phyloP scores from a whole-genome alignment of 2,888 invertebrate species.

The Cantharis flavilabris region DNA sequence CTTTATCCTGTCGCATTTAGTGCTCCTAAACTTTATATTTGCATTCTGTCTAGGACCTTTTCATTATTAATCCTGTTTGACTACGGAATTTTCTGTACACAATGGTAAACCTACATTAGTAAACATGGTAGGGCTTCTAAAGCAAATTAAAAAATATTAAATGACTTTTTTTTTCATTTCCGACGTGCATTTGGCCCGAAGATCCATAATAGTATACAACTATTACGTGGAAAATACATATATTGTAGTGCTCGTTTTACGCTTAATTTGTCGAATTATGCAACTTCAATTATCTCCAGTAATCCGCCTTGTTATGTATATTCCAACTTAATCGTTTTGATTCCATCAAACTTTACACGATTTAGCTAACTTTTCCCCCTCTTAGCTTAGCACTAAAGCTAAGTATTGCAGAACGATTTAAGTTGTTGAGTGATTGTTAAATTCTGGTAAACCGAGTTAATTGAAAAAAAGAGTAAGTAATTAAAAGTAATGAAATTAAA shows the following conservation, averaged over 20 bases:
- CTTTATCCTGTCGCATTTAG: neutral
- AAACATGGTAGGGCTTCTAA: neutral
- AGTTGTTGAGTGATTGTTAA: neutral
- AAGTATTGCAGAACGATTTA: neutral
- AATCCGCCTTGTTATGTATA: neutral
- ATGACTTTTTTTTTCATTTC: neutral
- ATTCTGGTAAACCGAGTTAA: neutral
- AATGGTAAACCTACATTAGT: neutral
- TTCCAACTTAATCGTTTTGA: neutral
- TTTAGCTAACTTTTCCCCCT: neutral
- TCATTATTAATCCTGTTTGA: neutral
- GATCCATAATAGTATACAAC: neutral
- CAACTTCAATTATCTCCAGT: neutral
- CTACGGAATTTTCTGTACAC: neutral
- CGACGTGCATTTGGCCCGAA: too few relatives aligned
- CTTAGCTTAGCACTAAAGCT: neutral
- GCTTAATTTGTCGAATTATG: neutral
- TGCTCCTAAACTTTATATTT: neutral
- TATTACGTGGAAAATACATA: neutral
- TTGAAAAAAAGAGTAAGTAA: neutral
- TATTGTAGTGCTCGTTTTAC: neutral
- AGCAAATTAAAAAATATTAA: neutral
- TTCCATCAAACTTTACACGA: neutral
- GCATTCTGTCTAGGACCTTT: neutral
- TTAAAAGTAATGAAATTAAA: neutral